phyloP scores from a whole-genome alignment of 2,113 vertebrate genomes.

The Setophaga kirtlandii region DNA sequence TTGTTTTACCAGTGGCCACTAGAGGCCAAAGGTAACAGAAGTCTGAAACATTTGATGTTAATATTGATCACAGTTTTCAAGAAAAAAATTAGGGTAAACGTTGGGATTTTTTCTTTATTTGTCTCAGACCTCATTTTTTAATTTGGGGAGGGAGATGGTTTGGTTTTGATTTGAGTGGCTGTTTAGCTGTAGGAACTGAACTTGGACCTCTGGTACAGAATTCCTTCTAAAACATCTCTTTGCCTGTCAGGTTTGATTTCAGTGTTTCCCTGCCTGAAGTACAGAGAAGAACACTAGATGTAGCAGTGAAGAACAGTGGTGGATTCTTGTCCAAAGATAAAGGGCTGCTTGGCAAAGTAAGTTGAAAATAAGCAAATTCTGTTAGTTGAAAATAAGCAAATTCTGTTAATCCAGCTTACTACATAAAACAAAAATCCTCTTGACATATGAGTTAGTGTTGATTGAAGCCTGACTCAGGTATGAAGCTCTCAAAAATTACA shows the following conservation, averaged over 20 bases:
- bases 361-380: background rate
- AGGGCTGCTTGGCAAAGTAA: conserved; percentile 95
- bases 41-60: background rate
- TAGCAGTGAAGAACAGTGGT: conserved; percentile 95
- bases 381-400: conserved; percentile 1
- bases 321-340: conserved; percentile 94
- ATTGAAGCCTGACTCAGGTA: background rate
- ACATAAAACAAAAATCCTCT: background rate
- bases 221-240: background rate
- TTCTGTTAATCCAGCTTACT: background rate
- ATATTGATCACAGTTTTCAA: background rate
- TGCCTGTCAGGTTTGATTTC: conserved; percentile 87
- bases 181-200: background rate
- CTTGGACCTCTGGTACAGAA: background rate
- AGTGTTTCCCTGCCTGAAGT: conserved; percentile 88
- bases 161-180: background rate
- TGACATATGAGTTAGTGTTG: background rate
- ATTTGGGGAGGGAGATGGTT: background rate
- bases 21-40: background rate
- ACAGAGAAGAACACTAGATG: conserved; percentile 89
- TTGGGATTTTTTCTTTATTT: background rate
- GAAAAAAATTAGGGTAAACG: background rate
- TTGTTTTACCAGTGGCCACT: background rate
- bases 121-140: background rate
- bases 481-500: background rate